Conservation (phyloP, 1,140 invertebrate genomes). For the Neoseiulus cucumeris region DNA sequence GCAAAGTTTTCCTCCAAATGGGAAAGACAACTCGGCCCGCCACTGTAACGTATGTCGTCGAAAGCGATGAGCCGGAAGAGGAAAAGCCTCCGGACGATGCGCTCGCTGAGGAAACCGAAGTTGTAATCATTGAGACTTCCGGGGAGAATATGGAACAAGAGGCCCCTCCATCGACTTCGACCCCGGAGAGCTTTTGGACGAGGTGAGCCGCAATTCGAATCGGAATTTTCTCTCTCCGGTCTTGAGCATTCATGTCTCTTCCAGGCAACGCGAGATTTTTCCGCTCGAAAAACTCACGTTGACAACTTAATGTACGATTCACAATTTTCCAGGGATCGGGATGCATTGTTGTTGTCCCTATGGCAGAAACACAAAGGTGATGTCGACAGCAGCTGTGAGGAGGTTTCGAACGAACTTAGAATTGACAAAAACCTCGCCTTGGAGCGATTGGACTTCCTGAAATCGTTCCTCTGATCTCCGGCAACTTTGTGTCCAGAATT, state of each 20-base stretch:
- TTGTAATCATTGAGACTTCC: too few species aligned
- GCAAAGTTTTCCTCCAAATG: conserved; percentile 47
- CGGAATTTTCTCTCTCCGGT: too few species aligned
- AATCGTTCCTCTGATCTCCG: too few species aligned
- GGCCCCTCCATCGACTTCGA: too few species aligned
- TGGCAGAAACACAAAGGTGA: not conserved
- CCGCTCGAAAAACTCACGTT: too few species aligned
- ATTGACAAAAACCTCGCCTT: not conserved
- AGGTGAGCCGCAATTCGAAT: too few species aligned
- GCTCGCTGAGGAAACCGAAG: not conserved
- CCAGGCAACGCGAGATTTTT: too few species aligned
- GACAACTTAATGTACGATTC: not conserved
- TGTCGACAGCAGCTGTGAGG: not conserved
- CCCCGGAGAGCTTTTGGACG: too few species aligned
- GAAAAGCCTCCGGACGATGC: not conserved
- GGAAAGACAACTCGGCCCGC: conserved; percentile 42
- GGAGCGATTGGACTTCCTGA: not conserved
- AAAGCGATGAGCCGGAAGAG: not conserved
- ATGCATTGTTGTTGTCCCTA: not conserved
- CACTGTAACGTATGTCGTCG: conserved; percentile 33
- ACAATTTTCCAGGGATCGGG: not conserved
- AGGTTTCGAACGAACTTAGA: not conserved
- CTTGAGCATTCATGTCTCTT: too few species aligned
- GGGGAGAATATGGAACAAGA: too few species aligned
- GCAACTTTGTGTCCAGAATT: too few species aligned